These are phyloP conservation scores for Drosophila buzzatii DNA, from an alignment of 2,888 invertebrate genomes.

Conservation along the genomic window DNA sequence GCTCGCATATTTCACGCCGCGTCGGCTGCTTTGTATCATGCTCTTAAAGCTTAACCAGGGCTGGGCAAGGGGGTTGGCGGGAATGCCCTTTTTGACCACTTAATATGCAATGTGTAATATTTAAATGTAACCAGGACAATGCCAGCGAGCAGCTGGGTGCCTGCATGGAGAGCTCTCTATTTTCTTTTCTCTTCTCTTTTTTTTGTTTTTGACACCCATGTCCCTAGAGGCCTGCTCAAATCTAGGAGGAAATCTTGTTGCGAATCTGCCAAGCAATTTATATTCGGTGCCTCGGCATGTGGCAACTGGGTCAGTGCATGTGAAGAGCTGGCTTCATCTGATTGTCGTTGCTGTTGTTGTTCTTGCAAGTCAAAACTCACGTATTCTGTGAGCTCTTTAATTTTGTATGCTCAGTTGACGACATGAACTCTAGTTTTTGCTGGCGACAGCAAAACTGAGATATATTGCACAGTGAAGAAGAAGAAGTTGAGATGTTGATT, in stretches of 20 bases:
- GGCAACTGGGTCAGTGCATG: constrained; percentile 68
- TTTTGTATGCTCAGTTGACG: constrained; percentile 24
- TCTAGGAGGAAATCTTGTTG: constrained; percentile 55
- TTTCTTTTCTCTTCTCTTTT: neutral
- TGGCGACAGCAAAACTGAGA: neutral
- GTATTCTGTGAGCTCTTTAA: constrained; percentile 38
- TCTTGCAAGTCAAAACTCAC: constrained; percentile 29
- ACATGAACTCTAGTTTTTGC: neutral
- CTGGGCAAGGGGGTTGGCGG: neutral
- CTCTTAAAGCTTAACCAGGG: constrained; percentile 28
- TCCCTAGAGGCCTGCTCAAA: constrained; percentile 23
- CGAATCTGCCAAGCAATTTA: constrained; percentile 68
- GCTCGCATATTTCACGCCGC: constrained; percentile 54
- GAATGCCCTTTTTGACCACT: constrained; percentile 69
- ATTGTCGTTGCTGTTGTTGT: constrained; percentile 11
- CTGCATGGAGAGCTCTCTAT: constrained; percentile 1
- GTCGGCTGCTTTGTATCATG: constrained; percentile 58
- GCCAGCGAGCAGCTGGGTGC: constrained; percentile 27
- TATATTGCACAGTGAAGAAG: neutral
- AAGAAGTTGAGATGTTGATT: neutral
- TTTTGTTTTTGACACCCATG: constrained; percentile 15
- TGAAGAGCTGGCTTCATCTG: constrained; percentile 48
- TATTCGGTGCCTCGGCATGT: constrained; percentile 67
- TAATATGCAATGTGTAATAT: constrained; percentile 79
- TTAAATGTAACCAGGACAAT: constrained; percentile 80